Evolutionary conservation across 2,888 invertebrate genomes (phyloP), one percentile per base, ranked within the genome.

Genomic region (Gymnosoma rotundatum): DNA sequence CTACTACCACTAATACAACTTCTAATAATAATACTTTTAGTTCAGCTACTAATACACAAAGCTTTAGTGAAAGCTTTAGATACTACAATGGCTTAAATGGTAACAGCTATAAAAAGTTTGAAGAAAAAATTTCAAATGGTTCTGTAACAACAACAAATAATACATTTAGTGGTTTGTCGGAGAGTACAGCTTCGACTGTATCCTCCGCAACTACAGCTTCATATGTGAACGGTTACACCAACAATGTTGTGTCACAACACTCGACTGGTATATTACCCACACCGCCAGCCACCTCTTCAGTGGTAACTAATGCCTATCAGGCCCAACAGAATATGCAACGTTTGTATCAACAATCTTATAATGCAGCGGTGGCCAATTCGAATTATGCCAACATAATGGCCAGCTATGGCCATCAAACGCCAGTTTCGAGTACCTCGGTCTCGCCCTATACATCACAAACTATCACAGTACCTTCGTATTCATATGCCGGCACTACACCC

Each of bases 291-390:
- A 81, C 67, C 42, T 81, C 87, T 0, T 86, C 88, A 21, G 87
- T 87, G 48, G 66, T 86, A 5, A 80, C 88, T 0, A 88, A 86
- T 54, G 87, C 86, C 54, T 83, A 86, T 54, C 88, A 88, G 52
- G 88, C 79, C 6, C 90, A 84, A 45, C 88, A 78, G 64, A 85
- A 87, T 54, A 86, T 87, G 86, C 89, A 88, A 81, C 89, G 90
- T 20, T 83, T 90, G 16, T 89, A 88, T 61, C 81, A 84, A 20
- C 86, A 89, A 87, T 60, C 89, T 14, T 88, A 88, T 78, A 76
- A 78, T 84, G 80, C 85, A 32, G 85, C 84, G 8, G 83, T 83
- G 21, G 88, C 87, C 42, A 52, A 86, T 52, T 69, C 86, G 38
- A 64, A 74, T 10, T 85, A 87, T 70, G 78, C 63, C 60, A 76